Base-by-base conservation (phyloP, 2,888 invertebrate genomes). In the Drosophila greeni region DNA sequence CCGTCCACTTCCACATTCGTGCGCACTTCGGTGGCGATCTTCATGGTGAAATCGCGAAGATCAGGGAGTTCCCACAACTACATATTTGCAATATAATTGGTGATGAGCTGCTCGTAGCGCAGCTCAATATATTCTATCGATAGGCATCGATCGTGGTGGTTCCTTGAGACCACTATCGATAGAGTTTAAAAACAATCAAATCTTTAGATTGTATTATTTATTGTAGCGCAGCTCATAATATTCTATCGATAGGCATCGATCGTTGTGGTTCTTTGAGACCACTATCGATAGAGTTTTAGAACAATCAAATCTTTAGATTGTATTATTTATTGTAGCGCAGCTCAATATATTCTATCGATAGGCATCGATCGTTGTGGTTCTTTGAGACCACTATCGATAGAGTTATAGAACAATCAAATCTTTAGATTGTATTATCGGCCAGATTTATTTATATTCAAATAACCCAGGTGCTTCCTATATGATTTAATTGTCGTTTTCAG, bases 21-120 rank as follows among this genome's bases (percentile, higher is more conserved):
- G 11, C 26, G 33, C 20, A 34, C 26, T 8, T 26, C 58, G 9
- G 31, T 12, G 14, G 34, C 42, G 20, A 34, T 58, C 33, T 4
- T n/a, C 58, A 34, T 58, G 5, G 16, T 53, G 11, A 47, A 31
- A 5, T 47, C 45, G 5, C 45, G 14, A 20, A 45, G 18, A 31
- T 47, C 18, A 31, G 29, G 45, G 45, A 47, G 45, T 47, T 47
- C 45, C 29, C 29, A 31, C 29, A 31, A 31, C 18, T 45, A 29
- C 43, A 43, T 45, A 5, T 18, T 20, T 29, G 29, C 18, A 26
- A 18, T 2, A 16, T 12, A 43, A 2, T 12, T 26, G 26, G 11
- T 6, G 26, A 43, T 16, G 16, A 16, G 24, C n/a, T 12, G 3
- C 6, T 26, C 11, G 9, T 11, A 26, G 6, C 16, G 24, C 24